Conservation (phyloP, 2,113 vertebrate species). For the Catagonus wagneri region DNA sequence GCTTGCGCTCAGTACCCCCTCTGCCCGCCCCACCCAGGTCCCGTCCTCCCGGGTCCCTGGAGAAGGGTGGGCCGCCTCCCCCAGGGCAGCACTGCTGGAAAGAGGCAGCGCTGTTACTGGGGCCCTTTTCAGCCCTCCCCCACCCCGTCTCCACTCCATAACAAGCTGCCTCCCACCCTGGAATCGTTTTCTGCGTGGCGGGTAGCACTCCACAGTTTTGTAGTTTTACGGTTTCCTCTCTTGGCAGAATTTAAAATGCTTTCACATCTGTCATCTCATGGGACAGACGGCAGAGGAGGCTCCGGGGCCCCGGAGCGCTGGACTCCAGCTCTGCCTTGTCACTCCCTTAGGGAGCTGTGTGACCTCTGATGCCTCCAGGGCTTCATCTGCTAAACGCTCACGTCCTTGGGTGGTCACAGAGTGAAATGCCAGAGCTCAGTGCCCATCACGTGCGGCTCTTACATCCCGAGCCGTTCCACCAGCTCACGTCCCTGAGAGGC, state of each 20-base stretch:
- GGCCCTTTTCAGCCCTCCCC: neutral
- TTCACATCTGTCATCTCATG: neutral
- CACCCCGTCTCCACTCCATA: neutral
- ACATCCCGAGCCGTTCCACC: neutral
- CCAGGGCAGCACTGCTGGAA: neutral
- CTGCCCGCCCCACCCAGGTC: rapidly evolving
- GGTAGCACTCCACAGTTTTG: neutral
- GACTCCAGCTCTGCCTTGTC: neutral
- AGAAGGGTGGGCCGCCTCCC: neutral
- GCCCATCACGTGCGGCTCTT: rapidly evolving
- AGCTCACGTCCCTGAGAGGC: neutral
- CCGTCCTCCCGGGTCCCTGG: neutral
- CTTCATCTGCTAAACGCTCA: neutral
- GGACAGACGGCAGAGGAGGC: neutral
- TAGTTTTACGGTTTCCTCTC: conserved; percentile 23
- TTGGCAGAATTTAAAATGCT: neutral
- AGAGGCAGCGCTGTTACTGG: too few species aligned
- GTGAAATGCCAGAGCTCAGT: neutral
- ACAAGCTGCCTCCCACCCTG: neutral
- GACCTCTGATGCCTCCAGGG: neutral
- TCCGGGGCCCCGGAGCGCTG: neutral
- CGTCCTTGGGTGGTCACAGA: neutral
- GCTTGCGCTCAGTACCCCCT: neutral
- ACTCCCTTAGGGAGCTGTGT: neutral
- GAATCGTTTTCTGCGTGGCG: neutral